Evolutionary conservation across 1,140 invertebrate species (phyloP).

Genomic region (Brachionus manjavacas): DNA sequence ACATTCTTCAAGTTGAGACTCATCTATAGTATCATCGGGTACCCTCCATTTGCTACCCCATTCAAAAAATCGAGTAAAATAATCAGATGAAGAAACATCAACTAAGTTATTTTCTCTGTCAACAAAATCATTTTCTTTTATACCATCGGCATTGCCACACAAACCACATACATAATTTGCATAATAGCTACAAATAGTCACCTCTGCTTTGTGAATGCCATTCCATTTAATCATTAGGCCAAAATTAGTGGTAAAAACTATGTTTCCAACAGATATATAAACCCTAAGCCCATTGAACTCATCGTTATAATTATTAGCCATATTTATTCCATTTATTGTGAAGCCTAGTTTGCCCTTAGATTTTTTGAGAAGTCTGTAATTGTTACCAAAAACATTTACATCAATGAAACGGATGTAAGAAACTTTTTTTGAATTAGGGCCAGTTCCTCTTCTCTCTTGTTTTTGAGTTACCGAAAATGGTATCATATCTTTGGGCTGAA

Average conservation of each 20-base stretch:
- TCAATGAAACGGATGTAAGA: constrained; percentile 27
- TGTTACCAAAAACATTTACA: constrained; percentile 15
- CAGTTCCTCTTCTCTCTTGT: constrained; percentile 16
- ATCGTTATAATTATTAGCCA: not conserved
- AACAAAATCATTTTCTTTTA: constrained; percentile 20
- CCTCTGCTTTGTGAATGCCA: constrained; percentile 15
- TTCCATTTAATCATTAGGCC: constrained; percentile 36
- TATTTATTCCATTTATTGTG: constrained; percentile 18
- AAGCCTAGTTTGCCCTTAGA: not conserved
- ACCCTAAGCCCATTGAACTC: not conserved
- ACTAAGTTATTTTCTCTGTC: not conserved
- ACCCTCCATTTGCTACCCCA: constrained; percentile 40
- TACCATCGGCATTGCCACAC: constrained; percentile 38
- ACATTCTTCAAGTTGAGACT: not conserved
- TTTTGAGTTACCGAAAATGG: constrained; percentile 22
- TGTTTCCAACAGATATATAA: not conserved
- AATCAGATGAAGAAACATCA: not conserved
- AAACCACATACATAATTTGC: constrained; percentile 18
- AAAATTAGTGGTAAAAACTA: constrained; percentile 5
- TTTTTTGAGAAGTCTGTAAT: not conserved
- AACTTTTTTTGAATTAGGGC: not conserved
- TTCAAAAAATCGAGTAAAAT: not conserved
- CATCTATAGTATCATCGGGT: not conserved
- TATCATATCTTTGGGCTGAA: not conserved
- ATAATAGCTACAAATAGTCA: constrained; percentile 2